These are phyloP conservation scores for Eurypyga helias DNA, from an alignment of 2,113 vertebrate species.

Conservation along the genomic window DNA sequence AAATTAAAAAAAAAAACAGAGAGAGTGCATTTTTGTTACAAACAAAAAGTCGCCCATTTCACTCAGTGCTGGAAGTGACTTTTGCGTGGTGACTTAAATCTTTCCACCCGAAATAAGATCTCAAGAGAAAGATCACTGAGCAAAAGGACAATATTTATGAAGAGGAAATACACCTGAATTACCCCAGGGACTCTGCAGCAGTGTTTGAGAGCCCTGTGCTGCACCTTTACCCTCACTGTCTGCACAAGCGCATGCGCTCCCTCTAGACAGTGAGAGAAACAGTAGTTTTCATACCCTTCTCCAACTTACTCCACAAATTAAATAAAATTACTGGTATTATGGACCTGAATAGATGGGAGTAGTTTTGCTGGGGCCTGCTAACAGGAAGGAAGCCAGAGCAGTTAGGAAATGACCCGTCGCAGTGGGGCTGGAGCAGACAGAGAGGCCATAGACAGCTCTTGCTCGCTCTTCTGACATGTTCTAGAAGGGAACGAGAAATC, in stretches of 20 bases:
- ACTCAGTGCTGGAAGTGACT: neutral
- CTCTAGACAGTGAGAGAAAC: neutral
- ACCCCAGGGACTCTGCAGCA: neutral
- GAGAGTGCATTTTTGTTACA: neutral
- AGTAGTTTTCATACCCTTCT: neutral
- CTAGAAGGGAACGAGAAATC: neutral
- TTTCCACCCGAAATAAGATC: neutral
- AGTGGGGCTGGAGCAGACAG: neutral
- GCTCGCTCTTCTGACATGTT: neutral
- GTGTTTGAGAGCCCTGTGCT: neutral
- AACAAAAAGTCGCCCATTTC: neutral
- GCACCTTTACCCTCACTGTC: neutral
- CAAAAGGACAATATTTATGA: neutral
- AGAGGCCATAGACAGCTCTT: neutral
- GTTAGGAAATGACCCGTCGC: neutral
- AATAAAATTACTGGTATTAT: neutral
- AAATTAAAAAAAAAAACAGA: neutral
- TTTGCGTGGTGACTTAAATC: neutral
- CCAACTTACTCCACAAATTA: neutral
- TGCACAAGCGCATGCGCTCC: neutral
- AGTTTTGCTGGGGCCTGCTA: neutral
- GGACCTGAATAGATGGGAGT: neutral
- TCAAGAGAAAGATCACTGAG: neutral
- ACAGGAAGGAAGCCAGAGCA: neutral
- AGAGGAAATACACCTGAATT: neutral